A percentile compares a stretch with the other conserved stretches of the same genome.
phyloP scores from a whole-genome alignment of 2,797 vertebrate species.

The Cyprinodon diabolis region DNA sequence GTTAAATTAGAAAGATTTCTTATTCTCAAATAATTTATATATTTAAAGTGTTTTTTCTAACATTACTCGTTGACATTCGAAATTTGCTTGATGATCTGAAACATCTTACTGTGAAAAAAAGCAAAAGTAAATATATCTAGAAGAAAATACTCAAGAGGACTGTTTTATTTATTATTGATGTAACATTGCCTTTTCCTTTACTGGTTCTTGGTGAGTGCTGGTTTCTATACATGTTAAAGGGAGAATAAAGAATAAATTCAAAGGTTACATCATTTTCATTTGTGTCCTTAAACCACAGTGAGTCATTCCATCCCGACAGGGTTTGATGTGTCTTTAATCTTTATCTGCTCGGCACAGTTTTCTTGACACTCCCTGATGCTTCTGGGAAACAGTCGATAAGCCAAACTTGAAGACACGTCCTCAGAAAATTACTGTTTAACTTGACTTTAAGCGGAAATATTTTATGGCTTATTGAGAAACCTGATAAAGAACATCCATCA shows the following conservation, averaged over 20 bases:
- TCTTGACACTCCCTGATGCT: background rate
- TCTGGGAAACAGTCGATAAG: slow-evolving; percentile 11
- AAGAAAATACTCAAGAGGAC: background rate
- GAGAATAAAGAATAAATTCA: background rate
- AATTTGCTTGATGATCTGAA: background rate
- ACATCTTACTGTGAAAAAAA: background rate
- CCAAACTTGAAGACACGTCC: background rate
- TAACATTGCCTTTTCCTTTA: background rate
- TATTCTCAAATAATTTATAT: too few species aligned
- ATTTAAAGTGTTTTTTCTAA: too few species aligned
- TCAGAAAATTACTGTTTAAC: background rate
- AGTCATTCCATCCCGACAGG: background rate
- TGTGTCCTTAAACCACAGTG: background rate
- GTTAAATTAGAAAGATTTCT: too few species aligned
- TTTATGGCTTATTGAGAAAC: background rate
- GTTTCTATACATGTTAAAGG: too few species aligned
- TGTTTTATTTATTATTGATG: background rate
- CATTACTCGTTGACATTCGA: background rate
- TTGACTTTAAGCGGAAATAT: background rate
- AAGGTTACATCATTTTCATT: background rate
- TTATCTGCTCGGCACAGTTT: background rate
- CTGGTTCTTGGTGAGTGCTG: background rate
- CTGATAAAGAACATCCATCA: background rate
- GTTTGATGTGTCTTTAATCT: background rate
- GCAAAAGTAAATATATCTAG: too few species aligned